phyloP scores from a whole-genome alignment of 92 coral and sea anemone species.

The Actinostola sp. region DNA sequence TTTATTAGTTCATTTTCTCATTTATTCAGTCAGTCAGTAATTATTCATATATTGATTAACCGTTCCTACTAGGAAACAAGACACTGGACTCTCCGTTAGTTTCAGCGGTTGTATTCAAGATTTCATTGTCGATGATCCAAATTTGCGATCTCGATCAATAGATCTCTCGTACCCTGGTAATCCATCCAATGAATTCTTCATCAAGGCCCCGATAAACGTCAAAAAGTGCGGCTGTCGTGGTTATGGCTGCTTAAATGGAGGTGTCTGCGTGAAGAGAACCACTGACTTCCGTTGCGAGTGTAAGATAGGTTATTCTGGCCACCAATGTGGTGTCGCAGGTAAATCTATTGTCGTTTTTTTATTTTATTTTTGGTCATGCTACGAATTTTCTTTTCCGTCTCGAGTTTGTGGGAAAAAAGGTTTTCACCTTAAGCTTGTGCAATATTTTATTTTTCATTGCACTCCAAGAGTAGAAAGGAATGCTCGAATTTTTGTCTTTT shows the following conservation, averaged over 20 bases:
- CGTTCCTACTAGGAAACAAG: constrained; percentile 18
- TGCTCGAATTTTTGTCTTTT: too few species aligned
- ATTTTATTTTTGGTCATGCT: too few species aligned
- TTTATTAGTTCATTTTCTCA: neutral
- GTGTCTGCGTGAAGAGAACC: constrained; percentile 42
- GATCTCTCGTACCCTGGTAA: constrained; percentile 21
- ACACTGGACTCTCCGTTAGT: constrained; percentile 47
- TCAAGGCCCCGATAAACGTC: constrained; percentile 29
- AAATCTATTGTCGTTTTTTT: too few species aligned
- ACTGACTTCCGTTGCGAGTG: constrained; percentile 79
- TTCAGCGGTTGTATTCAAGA: constrained; percentile 77
- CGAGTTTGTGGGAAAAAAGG: too few species aligned
- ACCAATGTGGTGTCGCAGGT: constrained; percentile 60
- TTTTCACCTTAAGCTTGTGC: too few species aligned
- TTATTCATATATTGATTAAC: neutral
- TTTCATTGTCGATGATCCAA: constrained; percentile 49
- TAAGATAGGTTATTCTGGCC: constrained; percentile 67
- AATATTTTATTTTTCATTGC: too few species aligned
- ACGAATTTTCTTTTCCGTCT: too few species aligned
- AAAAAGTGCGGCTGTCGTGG: constrained; percentile 69
- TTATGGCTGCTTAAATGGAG: constrained; percentile 46
- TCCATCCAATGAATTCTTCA: neutral
- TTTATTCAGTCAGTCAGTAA: neutral
- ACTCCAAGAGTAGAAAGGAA: too few species aligned
- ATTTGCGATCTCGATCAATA: constrained; percentile 51